Evolutionary conservation across 1,140 invertebrate species (phyloP).

Genomic region (Tetramorium parvispinum): DNA sequence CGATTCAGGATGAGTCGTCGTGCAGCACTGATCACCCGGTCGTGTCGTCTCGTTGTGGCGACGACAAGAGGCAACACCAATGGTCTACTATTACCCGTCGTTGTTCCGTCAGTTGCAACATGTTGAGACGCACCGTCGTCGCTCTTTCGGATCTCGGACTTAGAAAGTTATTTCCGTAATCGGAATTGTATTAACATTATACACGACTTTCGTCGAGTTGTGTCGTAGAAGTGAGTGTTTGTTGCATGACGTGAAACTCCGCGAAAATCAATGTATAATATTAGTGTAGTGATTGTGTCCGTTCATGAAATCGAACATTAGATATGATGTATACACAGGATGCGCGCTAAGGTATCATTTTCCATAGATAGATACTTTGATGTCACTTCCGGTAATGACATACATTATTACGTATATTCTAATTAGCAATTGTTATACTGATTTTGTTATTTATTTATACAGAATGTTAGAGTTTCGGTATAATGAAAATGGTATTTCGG

Average conservation of each 20-base stretch:
- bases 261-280: background rate
- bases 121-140: conserved; percentile 54
- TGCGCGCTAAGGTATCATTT: background rate
- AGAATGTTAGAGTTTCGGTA: background rate
- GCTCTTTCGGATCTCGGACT: conserved; percentile 56
- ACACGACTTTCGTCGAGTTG: background rate
- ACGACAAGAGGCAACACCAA: conserved; percentile 17
- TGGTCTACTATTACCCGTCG: conserved; percentile 52
- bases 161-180: conserved; percentile 59
- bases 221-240: background rate
- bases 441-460: conserved; percentile 17
- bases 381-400: background rate
- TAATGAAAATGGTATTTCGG: background rate
- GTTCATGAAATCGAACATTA: conserved; percentile 1
- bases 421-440: background rate
- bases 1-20: conserved; percentile 17
- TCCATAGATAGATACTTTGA: conserved; percentile 4
- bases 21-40: background rate
- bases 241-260: background rate
- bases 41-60: background rate
- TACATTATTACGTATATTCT: background rate
- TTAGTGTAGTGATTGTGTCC: conserved; percentile 13
- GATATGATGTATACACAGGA: background rate
- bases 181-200: background rate
- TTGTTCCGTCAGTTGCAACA: conserved; percentile 38